These are phyloP conservation scores for Bothrops jararaca DNA, from an alignment of 2,113 vertebrate genomes.

Conservation along the genomic window DNA sequence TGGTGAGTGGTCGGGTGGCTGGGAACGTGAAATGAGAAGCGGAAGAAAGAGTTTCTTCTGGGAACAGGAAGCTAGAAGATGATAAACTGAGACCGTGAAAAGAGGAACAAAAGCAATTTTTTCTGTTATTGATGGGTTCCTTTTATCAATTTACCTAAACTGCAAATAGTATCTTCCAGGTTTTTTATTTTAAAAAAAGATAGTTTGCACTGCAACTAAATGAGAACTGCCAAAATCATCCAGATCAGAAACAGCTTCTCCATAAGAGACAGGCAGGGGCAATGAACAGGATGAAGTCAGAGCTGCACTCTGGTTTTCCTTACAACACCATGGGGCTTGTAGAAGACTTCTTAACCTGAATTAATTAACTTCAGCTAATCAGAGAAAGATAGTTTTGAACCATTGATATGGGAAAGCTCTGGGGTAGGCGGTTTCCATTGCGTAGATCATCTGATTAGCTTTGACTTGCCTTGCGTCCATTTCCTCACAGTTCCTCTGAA, in stretches of 20 bases:
- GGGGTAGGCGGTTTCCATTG: background rate
- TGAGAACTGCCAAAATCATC: background rate
- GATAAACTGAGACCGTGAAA: background rate
- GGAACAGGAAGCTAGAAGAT: background rate
- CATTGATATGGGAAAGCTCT: background rate
- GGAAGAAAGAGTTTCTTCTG: background rate
- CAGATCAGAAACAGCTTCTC: background rate
- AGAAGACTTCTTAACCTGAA: background rate
- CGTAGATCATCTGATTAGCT: background rate
- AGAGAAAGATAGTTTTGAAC: background rate
- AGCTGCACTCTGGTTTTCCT: background rate
- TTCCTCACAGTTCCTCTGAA: background rate
- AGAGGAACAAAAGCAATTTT: background rate
- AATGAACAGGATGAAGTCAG: background rate
- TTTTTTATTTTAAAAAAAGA: background rate
- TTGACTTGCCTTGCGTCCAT: background rate
- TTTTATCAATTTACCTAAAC: background rate
- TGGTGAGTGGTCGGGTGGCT: accelerated
- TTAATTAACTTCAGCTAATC: background rate
- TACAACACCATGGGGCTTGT: background rate
- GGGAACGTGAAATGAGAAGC: background rate
- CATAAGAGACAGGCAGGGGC: background rate
- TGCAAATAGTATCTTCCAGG: background rate
- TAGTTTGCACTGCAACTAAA: background rate
- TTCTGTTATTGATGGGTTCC: background rate